Evolutionary conservation across 2,113 vertebrate species (phyloP).

Genomic region (Entomyzon cyanotis): DNA sequence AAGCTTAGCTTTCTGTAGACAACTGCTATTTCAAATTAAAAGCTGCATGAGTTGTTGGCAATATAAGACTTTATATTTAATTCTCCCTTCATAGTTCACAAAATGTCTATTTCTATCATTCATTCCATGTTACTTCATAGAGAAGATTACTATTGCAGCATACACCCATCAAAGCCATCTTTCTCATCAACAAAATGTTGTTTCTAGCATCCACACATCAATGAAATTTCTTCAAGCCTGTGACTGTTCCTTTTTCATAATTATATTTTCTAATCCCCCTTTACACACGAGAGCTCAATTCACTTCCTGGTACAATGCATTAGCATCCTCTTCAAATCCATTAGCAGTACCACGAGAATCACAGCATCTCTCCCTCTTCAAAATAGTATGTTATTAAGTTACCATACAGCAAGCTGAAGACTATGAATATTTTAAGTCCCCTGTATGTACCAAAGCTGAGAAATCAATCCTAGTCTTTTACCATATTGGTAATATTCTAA

Average conservation of each 20-base stretch:
- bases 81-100: slow-evolving; percentile 67
- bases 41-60: slow-evolving; percentile 46
- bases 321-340: slow-evolving; percentile 84
- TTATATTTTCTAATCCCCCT: slow-evolving; percentile 80
- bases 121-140: slow-evolving; percentile 53
- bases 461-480: slow-evolving; percentile 48
- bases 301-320: slow-evolving; percentile 76
- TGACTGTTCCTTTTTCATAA: slow-evolving; percentile 72
- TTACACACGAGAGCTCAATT: slow-evolving; percentile 77
- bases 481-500: neutral
- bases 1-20: slow-evolving; percentile 38
- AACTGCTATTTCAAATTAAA: slow-evolving; percentile 59
- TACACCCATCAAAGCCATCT: slow-evolving; percentile 64
- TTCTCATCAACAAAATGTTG: slow-evolving; percentile 70
- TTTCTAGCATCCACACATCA: slow-evolving; percentile 74
- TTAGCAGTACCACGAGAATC: slow-evolving; percentile 78
- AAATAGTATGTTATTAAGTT: slow-evolving; percentile 77
- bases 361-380: slow-evolving; percentile 71
- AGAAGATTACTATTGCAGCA: slow-evolving; percentile 60
- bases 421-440: slow-evolving; percentile 76
- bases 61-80: slow-evolving; percentile 61
- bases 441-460: slow-evolving; percentile 42
- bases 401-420: slow-evolving; percentile 53
- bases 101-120: slow-evolving; percentile 60
- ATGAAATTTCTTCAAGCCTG: slow-evolving; percentile 73